Conservation (phyloP, 2,888 invertebrate species). For the Lordiphosa andalusiaca region DNA sequence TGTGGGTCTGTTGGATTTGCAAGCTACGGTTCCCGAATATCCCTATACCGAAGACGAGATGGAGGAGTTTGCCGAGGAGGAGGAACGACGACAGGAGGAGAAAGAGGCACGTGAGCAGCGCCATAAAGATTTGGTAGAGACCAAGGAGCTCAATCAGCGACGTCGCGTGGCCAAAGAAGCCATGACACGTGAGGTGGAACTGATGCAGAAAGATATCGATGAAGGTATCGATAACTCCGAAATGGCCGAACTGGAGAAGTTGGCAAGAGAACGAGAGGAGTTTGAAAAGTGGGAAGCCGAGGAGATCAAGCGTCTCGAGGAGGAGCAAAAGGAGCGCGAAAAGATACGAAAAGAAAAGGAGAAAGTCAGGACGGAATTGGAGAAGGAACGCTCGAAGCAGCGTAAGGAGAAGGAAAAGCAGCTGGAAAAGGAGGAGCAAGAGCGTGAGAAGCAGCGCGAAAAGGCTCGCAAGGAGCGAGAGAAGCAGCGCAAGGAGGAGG, state of each 20-base stretch:
- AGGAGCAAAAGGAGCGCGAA: constrained; percentile 38
- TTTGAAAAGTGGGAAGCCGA: constrained; percentile 50
- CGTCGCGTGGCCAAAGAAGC: constrained; percentile 55
- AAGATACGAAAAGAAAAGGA: constrained; percentile 32
- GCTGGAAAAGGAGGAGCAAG: constrained; percentile 30
- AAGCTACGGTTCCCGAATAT: constrained; percentile 43
- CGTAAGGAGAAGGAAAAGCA: constrained; percentile 25
- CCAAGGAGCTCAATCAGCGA: constrained; percentile 42
- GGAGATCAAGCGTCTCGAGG: constrained; percentile 44
- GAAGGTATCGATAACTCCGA: constrained; percentile 45
- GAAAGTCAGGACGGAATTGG: constrained; percentile 17
- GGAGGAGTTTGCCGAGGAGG: constrained; percentile 47
- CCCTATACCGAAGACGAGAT: constrained; percentile 57
- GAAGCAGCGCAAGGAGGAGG: constrained; percentile 27
- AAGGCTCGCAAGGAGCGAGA: constrained; percentile 36
- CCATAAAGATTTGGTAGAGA: constrained; percentile 33
- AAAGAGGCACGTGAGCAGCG: constrained; percentile 37
- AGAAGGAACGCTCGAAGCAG: constrained; percentile 25
- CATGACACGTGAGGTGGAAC: constrained; percentile 50
- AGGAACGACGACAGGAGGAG: constrained; percentile 45
- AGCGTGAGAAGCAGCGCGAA: constrained; percentile 28
- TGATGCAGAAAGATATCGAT: constrained; percentile 58
- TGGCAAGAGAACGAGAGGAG: constrained; percentile 44
- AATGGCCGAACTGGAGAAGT: constrained; percentile 33
- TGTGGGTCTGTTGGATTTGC: constrained; percentile 8